Percentiles rank a stretch among this genome's conserved stretches.
These are phyloP conservation scores for Palythoa grandiflora DNA, from an alignment of 92 coral and sea anemone species.

Conservation along the genomic window DNA sequence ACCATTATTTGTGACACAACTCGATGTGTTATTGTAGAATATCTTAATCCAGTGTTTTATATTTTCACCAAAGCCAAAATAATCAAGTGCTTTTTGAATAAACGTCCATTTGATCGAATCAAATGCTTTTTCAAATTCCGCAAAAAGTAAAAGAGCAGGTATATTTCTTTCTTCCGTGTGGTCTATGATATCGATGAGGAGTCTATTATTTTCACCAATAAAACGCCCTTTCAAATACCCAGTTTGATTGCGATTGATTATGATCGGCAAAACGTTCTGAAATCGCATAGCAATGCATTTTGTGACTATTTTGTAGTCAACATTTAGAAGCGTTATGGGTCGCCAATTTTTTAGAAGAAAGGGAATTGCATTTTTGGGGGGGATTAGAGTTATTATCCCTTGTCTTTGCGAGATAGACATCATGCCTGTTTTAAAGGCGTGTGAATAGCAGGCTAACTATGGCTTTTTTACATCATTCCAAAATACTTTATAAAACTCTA, in stretches of 20 bases:
- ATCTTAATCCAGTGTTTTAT: constrained; percentile 4
- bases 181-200: constrained; percentile 28
- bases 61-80: constrained; percentile 20
- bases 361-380: neutral
- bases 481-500: too few relatives aligned
- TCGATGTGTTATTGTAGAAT: constrained; percentile 13
- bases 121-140: constrained; percentile 29
- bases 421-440: neutral
- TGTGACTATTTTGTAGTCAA: constrained; percentile 49
- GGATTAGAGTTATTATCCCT: neutral
- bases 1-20: constrained; percentile 15
- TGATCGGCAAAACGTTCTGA: constrained; percentile 9
- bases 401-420: constrained; percentile 15
- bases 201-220: constrained; percentile 28
- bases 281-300: constrained; percentile 27
- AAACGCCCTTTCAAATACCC: constrained; percentile 36
- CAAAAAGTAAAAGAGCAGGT: constrained; percentile 12
- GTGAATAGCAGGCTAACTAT: neutral
- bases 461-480: neutral
- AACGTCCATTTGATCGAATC: constrained; percentile 25
- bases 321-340: constrained; percentile 37
- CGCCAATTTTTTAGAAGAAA: constrained; percentile 38
- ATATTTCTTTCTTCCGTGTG: neutral
- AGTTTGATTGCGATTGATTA: constrained; percentile 45
- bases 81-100: neutral